Percentiles rank a stretch among this genome's conserved stretches.
Evolutionary conservation across 2,113 vertebrate genomes (phyloP).

Genomic region (Hoplias malabaricus): DNA sequence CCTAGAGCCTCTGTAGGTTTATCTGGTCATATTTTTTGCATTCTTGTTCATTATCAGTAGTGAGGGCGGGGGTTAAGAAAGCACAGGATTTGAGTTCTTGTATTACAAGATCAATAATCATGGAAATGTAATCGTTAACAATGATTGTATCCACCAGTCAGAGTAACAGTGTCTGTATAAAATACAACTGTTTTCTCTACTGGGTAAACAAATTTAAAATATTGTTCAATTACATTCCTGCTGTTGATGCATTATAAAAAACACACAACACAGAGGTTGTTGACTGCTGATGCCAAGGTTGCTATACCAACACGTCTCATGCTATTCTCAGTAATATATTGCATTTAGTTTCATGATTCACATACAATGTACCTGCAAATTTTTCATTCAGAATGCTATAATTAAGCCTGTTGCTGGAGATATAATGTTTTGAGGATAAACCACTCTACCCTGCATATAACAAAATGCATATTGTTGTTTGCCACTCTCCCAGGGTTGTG

Average conservation of each 20-base stretch:
- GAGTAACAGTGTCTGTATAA: background rate
- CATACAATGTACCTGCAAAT: background rate
- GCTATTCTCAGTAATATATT: constrained; percentile 3
- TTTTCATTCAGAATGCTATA: background rate
- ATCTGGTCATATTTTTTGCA: background rate
- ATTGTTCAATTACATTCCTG: background rate
- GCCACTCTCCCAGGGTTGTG: background rate
- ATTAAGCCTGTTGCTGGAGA: background rate
- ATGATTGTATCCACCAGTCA: background rate
- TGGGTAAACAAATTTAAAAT: background rate
- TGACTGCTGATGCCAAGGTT: constrained; percentile 7
- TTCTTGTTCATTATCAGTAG: background rate
- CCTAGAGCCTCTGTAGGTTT: too few species aligned
- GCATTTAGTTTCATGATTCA: background rate
- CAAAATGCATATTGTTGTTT: background rate
- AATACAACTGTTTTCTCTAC: background rate
- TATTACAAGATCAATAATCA: background rate
- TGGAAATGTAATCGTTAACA: background rate
- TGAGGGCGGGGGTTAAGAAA: background rate
- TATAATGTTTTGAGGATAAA: background rate
- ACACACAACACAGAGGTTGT: background rate
- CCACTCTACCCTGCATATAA: background rate
- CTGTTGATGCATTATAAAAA: background rate
- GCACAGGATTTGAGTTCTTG: background rate
- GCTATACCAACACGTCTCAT: constrained; percentile 31